Conservation (phyloP, 2,888 invertebrate species). For the Epirrita christyi region DNA sequence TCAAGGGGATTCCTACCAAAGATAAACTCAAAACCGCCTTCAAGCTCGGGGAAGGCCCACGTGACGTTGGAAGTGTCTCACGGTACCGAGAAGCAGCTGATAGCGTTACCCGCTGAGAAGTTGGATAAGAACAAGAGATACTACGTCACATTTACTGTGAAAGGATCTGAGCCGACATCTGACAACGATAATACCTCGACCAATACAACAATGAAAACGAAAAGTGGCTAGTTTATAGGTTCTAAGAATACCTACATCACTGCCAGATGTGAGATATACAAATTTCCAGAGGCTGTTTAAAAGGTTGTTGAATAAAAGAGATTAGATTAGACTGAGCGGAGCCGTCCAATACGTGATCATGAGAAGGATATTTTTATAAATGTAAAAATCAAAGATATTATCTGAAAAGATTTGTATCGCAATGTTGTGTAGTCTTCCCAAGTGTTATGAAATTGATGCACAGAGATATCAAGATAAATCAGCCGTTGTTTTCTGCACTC, state of each 20-base stretch:
- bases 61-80: constrained; percentile 93
- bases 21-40: constrained; percentile 81
- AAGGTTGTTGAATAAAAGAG: constrained; percentile 31
- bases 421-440: constrained; percentile 63
- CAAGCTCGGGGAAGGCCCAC: constrained; percentile 74
- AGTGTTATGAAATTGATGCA: constrained; percentile 51
- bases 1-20: constrained; percentile 88
- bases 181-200: constrained; percentile 79
- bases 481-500: constrained; percentile 54
- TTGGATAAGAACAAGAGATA: constrained; percentile 95
- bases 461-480: constrained; percentile 41
- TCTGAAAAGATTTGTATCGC: constrained; percentile 18
- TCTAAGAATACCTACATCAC: constrained; percentile 41
- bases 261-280: constrained; percentile 37
- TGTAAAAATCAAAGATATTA: constrained; percentile 34
- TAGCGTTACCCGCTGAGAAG: constrained; percentile 94
- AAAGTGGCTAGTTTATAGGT: constrained; percentile 60
- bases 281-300: constrained; percentile 3
- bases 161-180: constrained; percentile 87
- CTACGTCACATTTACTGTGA: constrained; percentile 96
- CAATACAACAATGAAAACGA: constrained; percentile 73
- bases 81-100: constrained; percentile 93
- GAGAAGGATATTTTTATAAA: constrained; percentile 55
- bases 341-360: constrained; percentile 48
- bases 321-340: constrained; percentile 53